These are phyloP conservation scores for Sphecodes monilicornis DNA, from an alignment of 2,888 invertebrate genomes.

Conservation along the genomic window DNA sequence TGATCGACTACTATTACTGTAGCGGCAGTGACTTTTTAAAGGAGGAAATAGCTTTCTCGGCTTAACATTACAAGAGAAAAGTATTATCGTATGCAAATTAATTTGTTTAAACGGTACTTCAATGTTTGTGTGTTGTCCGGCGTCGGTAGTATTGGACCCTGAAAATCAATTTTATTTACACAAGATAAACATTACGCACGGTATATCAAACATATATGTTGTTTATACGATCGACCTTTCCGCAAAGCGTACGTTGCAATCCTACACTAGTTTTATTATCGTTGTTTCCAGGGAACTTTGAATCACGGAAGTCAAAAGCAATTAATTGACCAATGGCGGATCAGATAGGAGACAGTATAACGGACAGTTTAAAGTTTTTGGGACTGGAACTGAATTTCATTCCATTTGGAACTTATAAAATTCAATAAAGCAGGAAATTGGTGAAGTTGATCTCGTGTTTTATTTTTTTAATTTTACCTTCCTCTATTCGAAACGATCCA, in stretches of 20 bases:
- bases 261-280: background rate
- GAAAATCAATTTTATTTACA: too few relatives aligned
- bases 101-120: background rate
- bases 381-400: background rate
- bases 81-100: background rate
- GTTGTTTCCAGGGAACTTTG: conserved; percentile 36
- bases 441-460: background rate
- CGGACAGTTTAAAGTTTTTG: too few relatives aligned
- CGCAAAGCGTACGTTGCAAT: too few relatives aligned
- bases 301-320: conserved; percentile 21
- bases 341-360: too few relatives aligned
- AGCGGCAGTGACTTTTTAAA: conserved; percentile 9
- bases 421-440: background rate
- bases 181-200: too few relatives aligned
- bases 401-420: background rate
- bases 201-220: too few relatives aligned
- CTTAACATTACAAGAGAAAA: background rate
- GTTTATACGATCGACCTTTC: too few relatives aligned
- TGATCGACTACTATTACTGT: background rate
- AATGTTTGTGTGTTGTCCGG: background rate
- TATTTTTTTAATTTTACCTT: too few relatives aligned
- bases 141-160: background rate
- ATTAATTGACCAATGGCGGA: conserved; percentile 15
- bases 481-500: too few relatives aligned
- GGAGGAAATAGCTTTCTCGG: background rate